Evolutionary conservation across 2,888 invertebrate species (phyloP).

Genomic region (Andricus quercusramuli): DNA sequence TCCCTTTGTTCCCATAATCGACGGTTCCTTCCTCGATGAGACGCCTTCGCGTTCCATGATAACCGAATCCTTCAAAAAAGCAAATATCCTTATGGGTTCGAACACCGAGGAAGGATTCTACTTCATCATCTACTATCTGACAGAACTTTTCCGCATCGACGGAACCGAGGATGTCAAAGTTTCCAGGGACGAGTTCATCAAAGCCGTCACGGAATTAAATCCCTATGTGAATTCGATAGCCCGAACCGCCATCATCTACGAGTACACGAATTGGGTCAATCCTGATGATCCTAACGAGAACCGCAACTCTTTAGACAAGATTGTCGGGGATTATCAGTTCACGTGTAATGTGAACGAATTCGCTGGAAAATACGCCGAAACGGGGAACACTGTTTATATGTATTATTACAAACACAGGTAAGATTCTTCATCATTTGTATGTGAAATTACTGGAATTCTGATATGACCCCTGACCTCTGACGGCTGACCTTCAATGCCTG

Average conservation of each 20-base stretch:
- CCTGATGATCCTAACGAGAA: slow-evolving; percentile 92
- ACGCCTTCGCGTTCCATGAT: slow-evolving; percentile 86
- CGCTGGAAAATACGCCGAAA: slow-evolving; percentile 92
- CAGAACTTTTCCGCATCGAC: slow-evolving; percentile 90
- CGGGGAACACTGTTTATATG: slow-evolving; percentile 94
- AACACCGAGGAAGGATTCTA: slow-evolving; percentile 97
- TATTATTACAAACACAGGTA: slow-evolving; percentile 92
- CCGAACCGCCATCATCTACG: slow-evolving; percentile 93
- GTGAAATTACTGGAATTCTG: no score
- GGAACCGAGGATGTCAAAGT: slow-evolving; percentile 88
- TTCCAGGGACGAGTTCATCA: slow-evolving; percentile 87
- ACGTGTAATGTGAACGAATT: slow-evolving; percentile 97
- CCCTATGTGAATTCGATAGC: slow-evolving; percentile 91
- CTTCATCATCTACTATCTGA: slow-evolving; percentile 95
- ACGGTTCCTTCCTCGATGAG: slow-evolving; percentile 95
- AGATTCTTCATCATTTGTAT: slow-evolving; percentile 36
- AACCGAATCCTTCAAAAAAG: slow-evolving; percentile 92
- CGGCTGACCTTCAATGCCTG: no score
- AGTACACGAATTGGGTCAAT: slow-evolving; percentile 95
- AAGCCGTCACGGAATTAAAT: slow-evolving; percentile 89
- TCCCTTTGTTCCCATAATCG: slow-evolving; percentile 96
- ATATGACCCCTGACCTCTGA: no score
- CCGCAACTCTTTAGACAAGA: slow-evolving; percentile 92
- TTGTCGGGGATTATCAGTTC: slow-evolving; percentile 97
- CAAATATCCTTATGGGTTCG: slow-evolving; percentile 93